Conservation (phyloP, 35 echinoderm and acorn worm genomes). For the Chiridota heheva region DNA sequence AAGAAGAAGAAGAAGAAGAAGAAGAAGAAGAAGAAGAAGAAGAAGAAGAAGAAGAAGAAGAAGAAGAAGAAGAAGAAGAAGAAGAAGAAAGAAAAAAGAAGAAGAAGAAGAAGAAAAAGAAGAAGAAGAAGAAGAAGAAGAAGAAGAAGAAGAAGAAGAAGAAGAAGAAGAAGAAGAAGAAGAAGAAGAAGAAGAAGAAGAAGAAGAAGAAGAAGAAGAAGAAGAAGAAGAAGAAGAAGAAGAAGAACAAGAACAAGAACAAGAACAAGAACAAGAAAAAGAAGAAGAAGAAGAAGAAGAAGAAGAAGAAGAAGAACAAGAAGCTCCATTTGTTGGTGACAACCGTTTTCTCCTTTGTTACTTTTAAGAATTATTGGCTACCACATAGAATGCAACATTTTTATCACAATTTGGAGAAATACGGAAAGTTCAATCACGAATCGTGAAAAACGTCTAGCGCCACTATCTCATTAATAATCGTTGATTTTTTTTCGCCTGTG, state of each 20-base stretch:
- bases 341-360: no score
- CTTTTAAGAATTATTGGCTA: no score
- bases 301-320: constrained; percentile 11
- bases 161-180: constrained; percentile 6
- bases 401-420: no score
- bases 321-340: constrained; percentile 10
- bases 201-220: constrained; percentile 6
- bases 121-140: neutral
- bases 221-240: constrained; percentile 6
- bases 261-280: neutral
- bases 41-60: neutral
- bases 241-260: neutral
- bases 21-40: constrained; percentile 8
- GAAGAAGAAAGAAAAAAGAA: constrained; percentile 1
- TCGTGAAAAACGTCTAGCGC: no score
- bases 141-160: neutral
- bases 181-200: constrained; percentile 6
- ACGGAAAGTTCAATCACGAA: no score
- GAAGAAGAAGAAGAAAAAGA: neutral
- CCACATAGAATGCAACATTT: no score
- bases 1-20: constrained; percentile 6
- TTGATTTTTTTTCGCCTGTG: no score
- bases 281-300: constrained; percentile 6
- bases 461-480: no score
- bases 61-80: constrained; percentile 7